A percentile compares a stretch with the other conserved stretches of the same genome.
These are phyloP conservation scores for Pluvialis apricaria DNA, from an alignment of 2,113 vertebrate genomes.

Conservation along the genomic window DNA sequence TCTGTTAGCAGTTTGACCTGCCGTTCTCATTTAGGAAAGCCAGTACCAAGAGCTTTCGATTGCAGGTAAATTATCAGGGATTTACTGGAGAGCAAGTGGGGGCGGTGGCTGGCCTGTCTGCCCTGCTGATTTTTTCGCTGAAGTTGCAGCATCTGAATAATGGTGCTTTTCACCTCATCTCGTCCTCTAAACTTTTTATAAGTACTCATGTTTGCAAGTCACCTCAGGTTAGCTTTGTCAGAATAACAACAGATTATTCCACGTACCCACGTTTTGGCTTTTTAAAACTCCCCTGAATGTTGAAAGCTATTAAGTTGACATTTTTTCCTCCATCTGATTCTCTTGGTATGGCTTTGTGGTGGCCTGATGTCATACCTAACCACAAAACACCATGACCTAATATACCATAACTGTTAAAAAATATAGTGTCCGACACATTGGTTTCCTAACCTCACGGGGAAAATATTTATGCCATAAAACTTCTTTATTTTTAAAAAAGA, in stretches of 20 bases:
- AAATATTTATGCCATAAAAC: constrained; percentile 8
- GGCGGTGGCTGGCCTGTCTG: neutral
- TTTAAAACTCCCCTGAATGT: neutral
- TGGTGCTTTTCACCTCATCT: neutral
- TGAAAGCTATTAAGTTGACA: neutral
- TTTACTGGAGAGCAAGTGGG: neutral
- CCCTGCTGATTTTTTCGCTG: neutral
- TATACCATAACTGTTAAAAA: constrained; percentile 40
- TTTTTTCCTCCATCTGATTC: neutral
- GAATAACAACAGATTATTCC: neutral
- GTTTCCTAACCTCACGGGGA: constrained; percentile 1
- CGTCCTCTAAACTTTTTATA: neutral
- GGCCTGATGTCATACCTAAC: constrained; percentile 25
- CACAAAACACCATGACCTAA: constrained; percentile 39
- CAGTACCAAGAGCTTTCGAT: neutral
- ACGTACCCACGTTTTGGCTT: neutral
- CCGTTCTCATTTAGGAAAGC: neutral
- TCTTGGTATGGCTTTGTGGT: neutral
- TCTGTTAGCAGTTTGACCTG: neutral
- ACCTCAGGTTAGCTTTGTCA: neutral
- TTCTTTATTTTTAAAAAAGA: neutral
- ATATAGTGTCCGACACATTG: neutral
- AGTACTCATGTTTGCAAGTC: neutral
- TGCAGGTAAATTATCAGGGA: neutral
- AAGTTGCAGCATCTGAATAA: neutral